A percentile compares a stretch with the other conserved stretches of the same genome.
phyloP scores from a whole-genome alignment of 2,113 vertebrate genomes.

The Rissa tridactyla region DNA sequence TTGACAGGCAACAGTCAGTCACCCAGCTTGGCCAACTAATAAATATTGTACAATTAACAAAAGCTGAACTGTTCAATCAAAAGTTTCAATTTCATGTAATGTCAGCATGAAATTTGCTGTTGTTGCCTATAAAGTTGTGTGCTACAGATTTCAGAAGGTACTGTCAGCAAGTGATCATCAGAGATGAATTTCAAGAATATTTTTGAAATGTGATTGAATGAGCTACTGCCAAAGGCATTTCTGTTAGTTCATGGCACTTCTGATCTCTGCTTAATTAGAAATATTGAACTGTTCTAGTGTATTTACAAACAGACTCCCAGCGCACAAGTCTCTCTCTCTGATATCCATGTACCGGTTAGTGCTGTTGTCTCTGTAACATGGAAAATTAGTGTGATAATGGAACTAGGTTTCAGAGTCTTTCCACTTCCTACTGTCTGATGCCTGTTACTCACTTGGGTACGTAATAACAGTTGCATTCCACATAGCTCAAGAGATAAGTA shows the following conservation, averaged over 20 bases:
- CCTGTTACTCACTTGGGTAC: rapidly evolving
- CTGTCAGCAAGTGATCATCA: background rate
- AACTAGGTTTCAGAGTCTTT: background rate
- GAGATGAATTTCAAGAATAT: background rate
- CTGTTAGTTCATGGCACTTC: background rate
- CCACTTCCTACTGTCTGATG: background rate
- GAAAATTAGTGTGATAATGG: background rate
- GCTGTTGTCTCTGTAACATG: background rate
- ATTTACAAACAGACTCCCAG: background rate
- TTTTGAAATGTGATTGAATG: background rate
- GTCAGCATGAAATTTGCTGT: background rate
- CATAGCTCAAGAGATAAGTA: background rate
- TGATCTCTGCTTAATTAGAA: background rate
- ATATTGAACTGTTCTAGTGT: background rate
- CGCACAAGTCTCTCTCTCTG: rapidly evolving
- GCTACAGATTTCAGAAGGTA: background rate
- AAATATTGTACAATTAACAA: background rate
- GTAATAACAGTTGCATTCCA: rapidly evolving
- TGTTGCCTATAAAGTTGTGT: background rate
- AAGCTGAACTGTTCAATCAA: background rate
- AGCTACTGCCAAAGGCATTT: background rate
- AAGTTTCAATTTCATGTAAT: background rate
- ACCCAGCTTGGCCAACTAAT: background rate
- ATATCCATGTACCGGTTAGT: background rate
- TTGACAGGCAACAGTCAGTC: background rate